phyloP scores from a whole-genome alignment of 2,113 vertebrate species.

The Paraplagusia blochii region DNA sequence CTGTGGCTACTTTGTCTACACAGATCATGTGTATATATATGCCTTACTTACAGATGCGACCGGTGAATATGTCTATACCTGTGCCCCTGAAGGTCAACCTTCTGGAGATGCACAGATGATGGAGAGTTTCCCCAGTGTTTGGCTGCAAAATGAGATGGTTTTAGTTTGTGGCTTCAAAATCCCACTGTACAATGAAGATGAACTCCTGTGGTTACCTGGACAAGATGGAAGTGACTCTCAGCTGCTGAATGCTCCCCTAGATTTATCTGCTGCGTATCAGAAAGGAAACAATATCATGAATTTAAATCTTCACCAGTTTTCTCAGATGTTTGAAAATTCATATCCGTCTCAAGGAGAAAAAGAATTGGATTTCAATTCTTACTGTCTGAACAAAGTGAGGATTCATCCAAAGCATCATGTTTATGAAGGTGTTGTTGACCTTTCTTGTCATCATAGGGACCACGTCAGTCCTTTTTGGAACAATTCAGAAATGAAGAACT shows the following conservation, averaged over 20 bases:
- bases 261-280: constrained; percentile 86
- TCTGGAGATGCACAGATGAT: constrained; percentile 71
- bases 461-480: constrained; percentile 54
- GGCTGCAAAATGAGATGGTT: constrained; percentile 79
- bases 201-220: constrained; percentile 84
- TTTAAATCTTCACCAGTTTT: constrained; percentile 86
- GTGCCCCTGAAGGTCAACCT: constrained; percentile 79
- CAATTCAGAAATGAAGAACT: constrained; percentile 64
- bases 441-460: constrained; percentile 68
- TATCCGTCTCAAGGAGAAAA: constrained; percentile 78
- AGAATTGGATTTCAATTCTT: constrained; percentile 82
- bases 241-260: constrained; percentile 81
- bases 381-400: constrained; percentile 84
- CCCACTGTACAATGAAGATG: constrained; percentile 83
- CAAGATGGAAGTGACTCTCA: constrained; percentile 76
- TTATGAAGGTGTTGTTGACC: constrained; percentile 79
- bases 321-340: constrained; percentile 87
- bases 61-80: constrained; percentile 88
- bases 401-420: constrained; percentile 74
- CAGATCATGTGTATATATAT: constrained; percentile 90
- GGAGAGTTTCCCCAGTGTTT: constrained; percentile 69
- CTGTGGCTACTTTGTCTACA: constrained; percentile 93
- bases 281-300: constrained; percentile 85
- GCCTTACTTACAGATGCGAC: constrained; percentile 89
- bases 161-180: constrained; percentile 89